A percentile compares a stretch with the other conserved stretches of the same genome.
Evolutionary conservation across 1,140 invertebrate species (phyloP).

Genomic region (Galleria mellonella): DNA sequence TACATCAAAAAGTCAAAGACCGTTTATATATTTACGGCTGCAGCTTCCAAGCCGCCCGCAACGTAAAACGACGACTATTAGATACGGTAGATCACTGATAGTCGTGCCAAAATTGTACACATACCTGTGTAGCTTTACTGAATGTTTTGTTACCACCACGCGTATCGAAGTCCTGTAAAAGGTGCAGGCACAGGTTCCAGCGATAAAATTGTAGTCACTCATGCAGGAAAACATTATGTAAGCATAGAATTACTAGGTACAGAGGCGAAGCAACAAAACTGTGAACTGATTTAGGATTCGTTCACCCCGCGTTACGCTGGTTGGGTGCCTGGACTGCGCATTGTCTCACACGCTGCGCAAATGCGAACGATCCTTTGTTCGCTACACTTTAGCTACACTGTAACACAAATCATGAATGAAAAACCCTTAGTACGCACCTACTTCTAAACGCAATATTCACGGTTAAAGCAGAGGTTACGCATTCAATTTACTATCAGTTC

Average conservation of each 20-base stretch:
- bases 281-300: constrained; percentile 49
- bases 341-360: constrained; percentile 43
- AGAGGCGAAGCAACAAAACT: neutral
- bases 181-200: neutral
- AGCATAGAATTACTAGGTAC: too few species aligned
- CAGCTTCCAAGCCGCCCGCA: constrained; percentile 7
- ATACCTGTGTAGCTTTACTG: constrained; percentile 9
- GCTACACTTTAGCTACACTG: constrained; percentile 50
- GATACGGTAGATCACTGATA: constrained; percentile 22
- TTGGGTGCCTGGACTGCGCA: constrained; percentile 36
- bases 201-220: constrained; percentile 2
- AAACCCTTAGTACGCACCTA: constrained; percentile 48
- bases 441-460: constrained; percentile 30
- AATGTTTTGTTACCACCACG: neutral
- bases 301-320: constrained; percentile 52
- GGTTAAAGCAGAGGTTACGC: constrained; percentile 3
- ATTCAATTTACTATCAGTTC: too few species aligned
- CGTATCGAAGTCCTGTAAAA: neutral
- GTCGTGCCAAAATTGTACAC: constrained; percentile 23
- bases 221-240: constrained; percentile 5
- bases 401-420: constrained; percentile 41
- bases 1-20: constrained; percentile 27
- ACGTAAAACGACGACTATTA: constrained; percentile 22
- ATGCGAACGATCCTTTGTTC: constrained; percentile 61
- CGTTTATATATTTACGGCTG: constrained; percentile 18